phyloP scores from a whole-genome alignment of 2,113 vertebrate species.

The Oplegnathus fasciatus region DNA sequence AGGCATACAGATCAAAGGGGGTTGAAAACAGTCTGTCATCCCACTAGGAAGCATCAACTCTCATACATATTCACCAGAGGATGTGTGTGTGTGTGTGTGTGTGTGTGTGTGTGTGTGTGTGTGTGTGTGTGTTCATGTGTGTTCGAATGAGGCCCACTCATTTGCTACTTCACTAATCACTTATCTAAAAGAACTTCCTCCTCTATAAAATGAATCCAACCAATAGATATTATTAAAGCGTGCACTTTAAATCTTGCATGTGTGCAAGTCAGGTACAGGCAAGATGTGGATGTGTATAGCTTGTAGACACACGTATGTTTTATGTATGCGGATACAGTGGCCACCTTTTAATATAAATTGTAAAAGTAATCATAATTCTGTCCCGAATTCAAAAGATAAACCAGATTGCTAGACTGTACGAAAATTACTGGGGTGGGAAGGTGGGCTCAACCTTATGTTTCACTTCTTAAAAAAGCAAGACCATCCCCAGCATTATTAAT shows the following conservation, averaged over 20 bases:
- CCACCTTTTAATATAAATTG: not conserved
- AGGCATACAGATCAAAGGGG: constrained; percentile 70
- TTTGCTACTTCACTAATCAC: constrained; percentile 34
- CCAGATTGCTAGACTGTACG: not conserved
- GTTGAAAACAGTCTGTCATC: constrained; percentile 68
- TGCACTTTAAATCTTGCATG: not conserved
- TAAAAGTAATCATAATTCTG: not conserved
- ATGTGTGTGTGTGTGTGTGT: not conserved
- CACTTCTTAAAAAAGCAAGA: not conserved
- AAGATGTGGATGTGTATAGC: not conserved
- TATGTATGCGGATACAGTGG: too few species aligned
- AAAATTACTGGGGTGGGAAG: not conserved
- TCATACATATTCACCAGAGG: constrained; percentile 70
- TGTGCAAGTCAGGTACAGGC: not conserved
- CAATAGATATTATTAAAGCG: not conserved
- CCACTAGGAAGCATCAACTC: constrained; percentile 64
- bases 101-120: constrained; percentile 1
- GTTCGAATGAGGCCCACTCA: constrained; percentile 20
- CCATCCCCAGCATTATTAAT: not conserved
- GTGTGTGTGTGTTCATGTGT: constrained; percentile 4
- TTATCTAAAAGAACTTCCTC: constrained; percentile 31
- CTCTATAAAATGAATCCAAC: not conserved
- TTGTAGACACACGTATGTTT: not conserved
- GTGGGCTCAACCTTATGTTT: not conserved
- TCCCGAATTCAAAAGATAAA: not conserved